Evolutionary conservation across 2,888 invertebrate species (phyloP), one percentile per base, ranked within the genome.

Genomic region (Steinernema carpocapsae): DNA sequence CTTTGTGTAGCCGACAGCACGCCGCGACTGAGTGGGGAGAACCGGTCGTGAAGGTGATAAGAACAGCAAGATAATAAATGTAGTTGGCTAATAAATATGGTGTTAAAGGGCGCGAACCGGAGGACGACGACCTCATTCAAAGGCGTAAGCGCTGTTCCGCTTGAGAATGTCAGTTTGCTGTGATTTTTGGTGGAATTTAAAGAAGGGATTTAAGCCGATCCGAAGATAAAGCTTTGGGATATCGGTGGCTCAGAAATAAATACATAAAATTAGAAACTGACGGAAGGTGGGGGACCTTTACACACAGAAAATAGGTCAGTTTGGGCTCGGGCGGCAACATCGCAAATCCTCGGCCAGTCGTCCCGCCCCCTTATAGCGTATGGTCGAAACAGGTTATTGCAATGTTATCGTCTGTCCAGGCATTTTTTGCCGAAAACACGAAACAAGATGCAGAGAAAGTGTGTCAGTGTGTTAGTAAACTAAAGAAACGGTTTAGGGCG

Each of bases 1-100:
- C 81, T 12, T 78, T 78, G 17, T 77, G 70, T n/a, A 76, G 76
- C n/a, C 76, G 73, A 72, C 86, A 86, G 75, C 86, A 86, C 52
- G 22, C 14, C n/a, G 71, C 51, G 29, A 71, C 71, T 17, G 32
- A 24, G 24, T 24, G 19, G 51, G 46, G 51, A 17, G 71, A 71
- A 71, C 51, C 46, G 71, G 51, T 71, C 48, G 71, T 43, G 24
- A 32, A 26, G 64, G 29, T 29, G 64, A 64, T 14, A 64, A 64
- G 29, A 64, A 64, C 22, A 64, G 64, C 32, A 17, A 64, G 64
- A 51, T 22, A 29, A 26, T 26, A 48, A 43, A 71, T 42, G 32
- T 19, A 71, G 43, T 19, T 17, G 29, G 64, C 29, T 29, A 64
- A 29, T 29, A 64, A 64, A 64, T 64, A 64, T 64, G 29, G 14